Conservation (phyloP, 2,113 vertebrate genomes). For the Athene noctua region DNA sequence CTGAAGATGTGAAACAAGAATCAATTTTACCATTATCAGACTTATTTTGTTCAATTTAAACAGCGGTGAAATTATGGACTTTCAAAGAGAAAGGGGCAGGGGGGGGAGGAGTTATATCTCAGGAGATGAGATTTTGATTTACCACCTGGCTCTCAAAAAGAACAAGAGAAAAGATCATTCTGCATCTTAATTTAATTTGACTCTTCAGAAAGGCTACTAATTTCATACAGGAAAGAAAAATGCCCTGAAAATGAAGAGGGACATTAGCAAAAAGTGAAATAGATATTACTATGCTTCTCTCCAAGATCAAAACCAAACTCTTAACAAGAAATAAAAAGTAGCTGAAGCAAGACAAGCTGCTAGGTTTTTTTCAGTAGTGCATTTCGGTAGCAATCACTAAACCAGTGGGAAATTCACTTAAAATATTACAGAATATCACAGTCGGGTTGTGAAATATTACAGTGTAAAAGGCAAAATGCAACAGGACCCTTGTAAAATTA, state of each 20-base stretch:
- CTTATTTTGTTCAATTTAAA: background rate
- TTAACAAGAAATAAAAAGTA: background rate
- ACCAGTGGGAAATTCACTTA: background rate
- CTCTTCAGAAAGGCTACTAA: background rate
- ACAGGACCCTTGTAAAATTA: background rate
- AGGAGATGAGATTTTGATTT: conserved; percentile 48
- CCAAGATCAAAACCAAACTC: background rate
- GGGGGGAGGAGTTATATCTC: background rate
- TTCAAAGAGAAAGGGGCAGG: background rate
- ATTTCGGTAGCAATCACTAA: background rate
- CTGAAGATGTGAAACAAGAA: background rate
- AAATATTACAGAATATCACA: background rate
- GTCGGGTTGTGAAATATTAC: background rate
- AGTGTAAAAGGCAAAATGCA: background rate
- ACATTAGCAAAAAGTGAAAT: background rate
- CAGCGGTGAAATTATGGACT: background rate
- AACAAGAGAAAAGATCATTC: background rate
- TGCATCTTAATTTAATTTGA: conserved; percentile 2
- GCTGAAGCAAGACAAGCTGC: background rate
- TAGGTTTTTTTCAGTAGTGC: background rate
- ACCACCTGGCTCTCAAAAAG: background rate
- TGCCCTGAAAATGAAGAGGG: background rate
- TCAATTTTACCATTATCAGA: background rate
- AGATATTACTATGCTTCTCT: conserved; percentile 5
- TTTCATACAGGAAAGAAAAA: conserved; percentile 25